phyloP scores from a whole-genome alignment of 2,113 vertebrate genomes.

The Sturnira hondurensis region DNA sequence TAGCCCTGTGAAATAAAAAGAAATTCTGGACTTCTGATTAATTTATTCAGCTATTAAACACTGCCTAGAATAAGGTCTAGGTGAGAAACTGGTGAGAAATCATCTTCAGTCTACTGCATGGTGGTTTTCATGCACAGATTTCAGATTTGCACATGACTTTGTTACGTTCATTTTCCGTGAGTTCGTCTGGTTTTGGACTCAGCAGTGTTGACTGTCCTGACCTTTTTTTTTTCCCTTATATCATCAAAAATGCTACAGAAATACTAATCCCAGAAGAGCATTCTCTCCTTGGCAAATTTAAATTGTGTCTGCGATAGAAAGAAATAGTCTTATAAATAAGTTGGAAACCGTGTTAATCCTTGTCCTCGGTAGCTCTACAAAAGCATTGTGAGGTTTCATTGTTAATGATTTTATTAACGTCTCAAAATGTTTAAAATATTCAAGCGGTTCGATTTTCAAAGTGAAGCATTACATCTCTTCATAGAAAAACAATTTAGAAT shows the following conservation, averaged over 20 bases:
- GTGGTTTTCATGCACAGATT: slow-evolving; percentile 59
- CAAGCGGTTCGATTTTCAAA: slow-evolving; percentile 32
- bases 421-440: slow-evolving; percentile 52
- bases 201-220: background rate
- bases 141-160: slow-evolving; percentile 1
- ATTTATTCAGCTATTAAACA: slow-evolving; percentile 43
- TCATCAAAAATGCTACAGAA: slow-evolving; percentile 39
- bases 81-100: slow-evolving; percentile 54
- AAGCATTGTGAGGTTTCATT: background rate
- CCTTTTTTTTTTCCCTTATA: slow-evolving; percentile 13
- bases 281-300: slow-evolving; percentile 43
- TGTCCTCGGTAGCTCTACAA: slow-evolving; percentile 41
- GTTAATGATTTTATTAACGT: slow-evolving; percentile 52
- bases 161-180: slow-evolving; percentile 54
- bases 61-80: slow-evolving; percentile 48
- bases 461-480: slow-evolving; percentile 48
- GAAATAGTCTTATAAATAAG: slow-evolving; percentile 24
- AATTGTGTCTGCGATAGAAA: slow-evolving; percentile 56
- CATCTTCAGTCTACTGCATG: slow-evolving; percentile 59
- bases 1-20: background rate
- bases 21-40: slow-evolving; percentile 31
- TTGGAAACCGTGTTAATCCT: slow-evolving; percentile 39
- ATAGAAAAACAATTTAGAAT: slow-evolving; percentile 73
- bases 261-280: background rate
- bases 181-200: slow-evolving; percentile 27